Base-by-base conservation (phyloP, 1,140 invertebrate species). In the Cataglyphis hispanica region DNA sequence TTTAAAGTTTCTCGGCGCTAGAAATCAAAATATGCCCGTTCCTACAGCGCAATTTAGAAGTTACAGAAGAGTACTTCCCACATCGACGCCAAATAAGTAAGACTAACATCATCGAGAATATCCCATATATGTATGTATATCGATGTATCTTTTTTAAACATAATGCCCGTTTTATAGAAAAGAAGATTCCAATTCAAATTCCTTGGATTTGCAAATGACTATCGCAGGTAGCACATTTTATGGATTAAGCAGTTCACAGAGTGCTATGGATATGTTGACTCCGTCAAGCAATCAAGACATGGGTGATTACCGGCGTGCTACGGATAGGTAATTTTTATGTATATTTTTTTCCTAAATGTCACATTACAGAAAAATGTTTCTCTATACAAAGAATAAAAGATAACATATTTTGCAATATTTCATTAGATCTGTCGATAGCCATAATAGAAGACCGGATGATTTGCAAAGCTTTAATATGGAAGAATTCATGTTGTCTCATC, bases 11-110 rank as follows among this genome's bases (percentile, higher is more conserved):
- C 95, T 97, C 72, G 95, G 95, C 93, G 94, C 94, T 75, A 95
- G 94, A 90, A 96, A 95, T 94, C 96, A 94, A 90, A 96, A 96
- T 89, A 95, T 97, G 43, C 97, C 97, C 7, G 97, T 97, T 31
- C 97, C 97, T 27, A 98, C 97, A 1, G 96, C 97, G n/a, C 97
- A 97, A 90, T 98, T 97, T 92, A 95, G 97, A 75, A 97, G 97
- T 87, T 97, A 97, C 85, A 94, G 97, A 87, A 96, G 97, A 92
- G 96, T 97, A 53, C 93, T 95, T 83, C 94, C 94, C 16, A 89
- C 90, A 10, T 92, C 92, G 13, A 93, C 90, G 1, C 83, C 93
- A 16, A 93, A 89, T 34, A 92, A 91, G 92, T 93, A 56, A 87
- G 53, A 70, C 13, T 8, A 70, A 25, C 6, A 34, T 10, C 22